These are phyloP conservation scores for Drosophila grimshawi DNA, from an alignment of 1,140 invertebrate genomes.

Conservation along the genomic window DNA sequence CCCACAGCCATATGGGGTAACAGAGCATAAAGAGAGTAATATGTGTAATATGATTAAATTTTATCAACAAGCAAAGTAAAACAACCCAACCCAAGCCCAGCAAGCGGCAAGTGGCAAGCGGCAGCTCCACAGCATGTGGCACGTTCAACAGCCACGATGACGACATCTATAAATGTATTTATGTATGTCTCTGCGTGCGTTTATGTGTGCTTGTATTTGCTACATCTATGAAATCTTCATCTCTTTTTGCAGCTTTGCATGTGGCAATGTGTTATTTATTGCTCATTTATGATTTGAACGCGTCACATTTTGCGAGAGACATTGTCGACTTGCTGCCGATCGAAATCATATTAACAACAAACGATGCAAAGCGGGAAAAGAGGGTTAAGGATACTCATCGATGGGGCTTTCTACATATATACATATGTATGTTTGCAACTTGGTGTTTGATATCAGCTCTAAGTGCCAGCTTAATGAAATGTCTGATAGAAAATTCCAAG, in stretches of 20 bases:
- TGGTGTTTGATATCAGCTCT: conserved; percentile 9
- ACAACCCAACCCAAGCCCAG: conserved; percentile 1
- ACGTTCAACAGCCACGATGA: conserved; percentile 48
- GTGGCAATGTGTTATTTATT: conserved; percentile 82
- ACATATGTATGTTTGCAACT: conserved; percentile 8
- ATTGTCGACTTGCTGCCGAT: conserved; percentile 59
- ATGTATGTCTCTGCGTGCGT: background rate
- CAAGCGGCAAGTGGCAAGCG: conserved; percentile 3
- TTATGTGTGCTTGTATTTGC: no score
- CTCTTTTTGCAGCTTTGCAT: conserved; percentile 46
- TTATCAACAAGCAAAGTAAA: conserved; percentile 72
- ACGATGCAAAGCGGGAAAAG: conserved; percentile 5
- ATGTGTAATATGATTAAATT: conserved; percentile 83
- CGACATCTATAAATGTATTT: conserved; percentile 55
- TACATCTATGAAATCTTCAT: conserved; percentile 24
- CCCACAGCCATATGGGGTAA: conserved; percentile 72
- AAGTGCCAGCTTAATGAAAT: background rate
- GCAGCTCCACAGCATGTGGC: conserved; percentile 15
- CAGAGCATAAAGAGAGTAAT: conserved; percentile 82
- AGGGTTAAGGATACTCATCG: conserved; percentile 7
- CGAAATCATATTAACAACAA: conserved; percentile 23
- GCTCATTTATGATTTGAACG: conserved; percentile 81
- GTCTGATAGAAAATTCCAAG: no score
- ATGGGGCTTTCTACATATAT: background rate
- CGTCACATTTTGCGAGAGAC: conserved; percentile 69